Conservation (phyloP, 2,888 invertebrate species). For the Phytoseiulus persimilis region DNA sequence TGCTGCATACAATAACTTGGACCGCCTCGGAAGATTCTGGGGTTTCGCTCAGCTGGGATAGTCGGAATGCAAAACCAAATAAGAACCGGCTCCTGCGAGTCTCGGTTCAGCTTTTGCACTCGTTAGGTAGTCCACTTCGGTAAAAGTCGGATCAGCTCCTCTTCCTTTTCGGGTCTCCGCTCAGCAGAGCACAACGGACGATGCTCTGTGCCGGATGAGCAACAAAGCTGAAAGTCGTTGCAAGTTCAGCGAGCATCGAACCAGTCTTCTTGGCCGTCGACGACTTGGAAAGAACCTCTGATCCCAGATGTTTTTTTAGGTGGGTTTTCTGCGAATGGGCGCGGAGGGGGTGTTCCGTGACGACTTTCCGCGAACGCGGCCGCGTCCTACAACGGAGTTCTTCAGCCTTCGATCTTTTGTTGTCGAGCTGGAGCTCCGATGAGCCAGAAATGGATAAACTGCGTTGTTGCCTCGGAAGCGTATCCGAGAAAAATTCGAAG, state of each 20-base stretch:
- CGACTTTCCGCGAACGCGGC: neutral
- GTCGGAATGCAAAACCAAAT: neutral
- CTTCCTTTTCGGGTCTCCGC: neutral
- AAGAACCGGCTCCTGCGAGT: neutral
- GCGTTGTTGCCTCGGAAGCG: neutral
- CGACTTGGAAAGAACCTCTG: neutral
- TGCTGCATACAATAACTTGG: neutral
- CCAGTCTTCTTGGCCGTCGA: neutral
- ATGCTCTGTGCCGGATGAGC: neutral
- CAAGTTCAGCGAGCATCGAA: neutral
- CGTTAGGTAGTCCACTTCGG: neutral
- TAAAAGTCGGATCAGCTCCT: neutral
- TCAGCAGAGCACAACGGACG: neutral
- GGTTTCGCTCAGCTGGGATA: too few relatives aligned
- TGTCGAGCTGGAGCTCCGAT: neutral
- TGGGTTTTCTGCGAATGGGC: neutral
- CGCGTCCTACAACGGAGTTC: neutral
- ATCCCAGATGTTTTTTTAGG: neutral
- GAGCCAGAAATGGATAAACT: neutral
- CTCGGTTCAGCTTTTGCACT: neutral
- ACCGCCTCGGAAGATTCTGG: neutral
- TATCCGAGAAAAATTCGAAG: neutral
- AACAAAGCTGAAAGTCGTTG: neutral
- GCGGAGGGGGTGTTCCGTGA: neutral
- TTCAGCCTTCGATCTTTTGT: neutral